These are phyloP conservation scores for Aurelia aurita DNA, from an alignment of 30 jellyfish, hydroid and myxozoan genomes.

Conservation along the genomic window DNA sequence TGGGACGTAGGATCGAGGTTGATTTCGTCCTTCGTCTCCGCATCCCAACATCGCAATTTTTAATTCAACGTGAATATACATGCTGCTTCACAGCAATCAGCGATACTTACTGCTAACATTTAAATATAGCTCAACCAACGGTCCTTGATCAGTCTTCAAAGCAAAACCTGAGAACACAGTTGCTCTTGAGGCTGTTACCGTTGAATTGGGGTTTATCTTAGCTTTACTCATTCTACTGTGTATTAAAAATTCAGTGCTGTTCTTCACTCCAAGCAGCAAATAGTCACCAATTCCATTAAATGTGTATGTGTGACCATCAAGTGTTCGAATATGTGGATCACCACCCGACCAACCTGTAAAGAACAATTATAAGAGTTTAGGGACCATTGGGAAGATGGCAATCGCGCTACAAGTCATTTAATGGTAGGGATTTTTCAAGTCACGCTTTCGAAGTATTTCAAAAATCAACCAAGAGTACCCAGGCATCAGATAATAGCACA, in stretches of 20 bases:
- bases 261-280: conserved; percentile 31
- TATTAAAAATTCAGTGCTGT: conserved; percentile 45
- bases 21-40: too few species aligned
- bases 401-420: too few species aligned
- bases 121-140: conserved; percentile 60
- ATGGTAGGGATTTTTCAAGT: too few species aligned
- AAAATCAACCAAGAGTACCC: too few species aligned
- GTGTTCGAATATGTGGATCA: conserved; percentile 76
- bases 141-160: conserved; percentile 51
- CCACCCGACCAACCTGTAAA: conserved; percentile 67
- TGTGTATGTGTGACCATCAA: conserved; percentile 77
- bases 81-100: too few species aligned
- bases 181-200: conserved; percentile 54
- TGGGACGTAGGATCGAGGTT: too few species aligned
- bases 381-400: too few species aligned
- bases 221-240: conserved; percentile 79
- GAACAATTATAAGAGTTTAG: too few species aligned
- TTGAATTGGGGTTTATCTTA: conserved; percentile 7
- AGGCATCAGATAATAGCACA: too few species aligned
- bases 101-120: conserved; percentile 63
- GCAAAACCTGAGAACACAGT: conserved; percentile 82
- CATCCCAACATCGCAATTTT: too few species aligned
- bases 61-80: too few species aligned
- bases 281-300: conserved; percentile 87
- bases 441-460: too few species aligned